These are phyloP conservation scores for Loris lydekkerianus DNA, from an alignment of 2,797 vertebrate species.

Conservation along the genomic window DNA sequence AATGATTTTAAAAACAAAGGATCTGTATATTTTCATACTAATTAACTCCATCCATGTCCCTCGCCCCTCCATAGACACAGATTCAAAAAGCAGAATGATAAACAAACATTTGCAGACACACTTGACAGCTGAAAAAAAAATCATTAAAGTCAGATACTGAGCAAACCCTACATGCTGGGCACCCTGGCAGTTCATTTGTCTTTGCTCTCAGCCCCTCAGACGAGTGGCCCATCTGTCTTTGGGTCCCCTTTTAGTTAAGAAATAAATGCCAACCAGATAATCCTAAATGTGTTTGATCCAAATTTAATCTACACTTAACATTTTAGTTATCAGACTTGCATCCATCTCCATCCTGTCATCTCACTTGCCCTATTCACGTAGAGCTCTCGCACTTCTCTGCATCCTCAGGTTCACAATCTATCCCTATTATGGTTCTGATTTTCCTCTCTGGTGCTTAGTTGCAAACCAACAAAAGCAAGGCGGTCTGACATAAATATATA, in stretches of 20 bases:
- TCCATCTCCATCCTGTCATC: constrained; percentile 49
- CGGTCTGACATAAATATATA: constrained; percentile 79
- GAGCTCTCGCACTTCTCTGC: constrained; percentile 6
- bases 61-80: constrained; percentile 45
- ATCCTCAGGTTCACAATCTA: constrained; percentile 58
- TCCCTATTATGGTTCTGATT: constrained; percentile 70
- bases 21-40: constrained; percentile 68
- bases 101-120: constrained; percentile 78
- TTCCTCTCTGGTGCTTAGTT: constrained; percentile 71
- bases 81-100: constrained; percentile 77
- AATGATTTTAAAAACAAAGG: constrained; percentile 78
- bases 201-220: constrained; percentile 32
- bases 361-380: neutral
- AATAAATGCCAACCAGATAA: constrained; percentile 67
- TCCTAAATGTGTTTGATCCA: constrained; percentile 62
- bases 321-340: neutral
- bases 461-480: constrained; percentile 74
- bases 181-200: neutral
- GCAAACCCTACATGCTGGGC: constrained; percentile 44
- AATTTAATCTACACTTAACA: constrained; percentile 56
- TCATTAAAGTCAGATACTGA: constrained; percentile 69
- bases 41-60: constrained; percentile 69
- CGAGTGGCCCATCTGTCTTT: constrained; percentile 3
- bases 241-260: constrained; percentile 57
- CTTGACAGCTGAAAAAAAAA: constrained; percentile 80